A percentile compares a stretch with the other conserved stretches of the same genome.
These are phyloP conservation scores for Eupleurogrammus muticus DNA, from an alignment of 2,797 vertebrate species.

Conservation along the genomic window DNA sequence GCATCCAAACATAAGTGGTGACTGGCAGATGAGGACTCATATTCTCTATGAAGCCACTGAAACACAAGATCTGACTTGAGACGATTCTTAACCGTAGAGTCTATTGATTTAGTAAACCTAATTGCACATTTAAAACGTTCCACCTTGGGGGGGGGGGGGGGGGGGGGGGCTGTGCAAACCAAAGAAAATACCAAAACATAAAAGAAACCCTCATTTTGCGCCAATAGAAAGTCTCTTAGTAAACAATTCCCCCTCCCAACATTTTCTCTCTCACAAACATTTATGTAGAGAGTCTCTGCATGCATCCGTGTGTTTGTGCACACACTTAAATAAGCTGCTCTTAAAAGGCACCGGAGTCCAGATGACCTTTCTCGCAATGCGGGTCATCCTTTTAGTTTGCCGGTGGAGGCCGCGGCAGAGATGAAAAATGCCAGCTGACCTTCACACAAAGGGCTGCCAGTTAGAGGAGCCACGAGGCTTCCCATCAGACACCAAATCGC, in stretches of 20 bases:
- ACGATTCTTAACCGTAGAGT: not conserved
- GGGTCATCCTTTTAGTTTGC: slow-evolving; percentile 68
- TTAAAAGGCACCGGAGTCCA: slow-evolving; percentile 40
- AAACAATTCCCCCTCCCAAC: slow-evolving; percentile 2
- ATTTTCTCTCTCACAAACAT: slow-evolving; percentile 29
- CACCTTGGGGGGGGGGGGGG: not conserved
- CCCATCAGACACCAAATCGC: slow-evolving; percentile 59
- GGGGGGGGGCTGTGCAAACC: not conserved
- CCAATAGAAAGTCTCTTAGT: slow-evolving; percentile 13
- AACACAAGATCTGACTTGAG: slow-evolving; percentile 20
- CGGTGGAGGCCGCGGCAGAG: slow-evolving; percentile 60
- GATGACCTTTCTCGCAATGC: slow-evolving; percentile 69
- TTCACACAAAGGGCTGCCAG: slow-evolving; percentile 71
- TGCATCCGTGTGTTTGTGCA: slow-evolving; percentile 13
- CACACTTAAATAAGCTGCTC: slow-evolving; percentile 36
- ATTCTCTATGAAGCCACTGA: slow-evolving; percentile 26
- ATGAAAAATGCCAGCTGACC: slow-evolving; percentile 77
- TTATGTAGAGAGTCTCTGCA: slow-evolving; percentile 5
- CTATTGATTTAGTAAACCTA: not conserved
- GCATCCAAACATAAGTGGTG: slow-evolving; percentile 67
- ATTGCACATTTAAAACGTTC: slow-evolving; percentile 10
- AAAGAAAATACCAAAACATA: not conserved
- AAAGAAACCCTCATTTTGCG: slow-evolving; percentile 18
- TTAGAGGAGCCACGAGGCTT: slow-evolving; percentile 54
- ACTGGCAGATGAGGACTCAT: slow-evolving; percentile 52